Conservation (phyloP, 2,888 invertebrate genomes). For the Plebejus melissa region DNA sequence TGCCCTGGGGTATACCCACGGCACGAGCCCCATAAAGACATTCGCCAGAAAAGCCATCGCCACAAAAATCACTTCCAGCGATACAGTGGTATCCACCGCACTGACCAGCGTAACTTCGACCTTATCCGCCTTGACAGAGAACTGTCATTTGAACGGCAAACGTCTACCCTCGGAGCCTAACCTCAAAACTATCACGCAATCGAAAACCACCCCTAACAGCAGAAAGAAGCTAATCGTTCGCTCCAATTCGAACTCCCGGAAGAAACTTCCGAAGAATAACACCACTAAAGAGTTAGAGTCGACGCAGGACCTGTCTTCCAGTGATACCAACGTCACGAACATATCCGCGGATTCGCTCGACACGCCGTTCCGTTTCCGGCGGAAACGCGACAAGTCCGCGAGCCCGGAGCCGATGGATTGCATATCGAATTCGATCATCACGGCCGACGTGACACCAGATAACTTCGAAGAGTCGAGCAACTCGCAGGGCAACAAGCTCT, state of each 20-base stretch:
- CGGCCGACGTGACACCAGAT: constrained; percentile 67
- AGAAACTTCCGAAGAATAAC: constrained; percentile 62
- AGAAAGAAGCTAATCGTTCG: constrained; percentile 68
- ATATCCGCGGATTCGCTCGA: constrained; percentile 71
- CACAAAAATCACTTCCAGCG: constrained; percentile 50
- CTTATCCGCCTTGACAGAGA: constrained; percentile 66
- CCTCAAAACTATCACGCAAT: constrained; percentile 50
- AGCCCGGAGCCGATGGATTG: constrained; percentile 74
- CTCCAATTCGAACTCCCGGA: constrained; percentile 65
- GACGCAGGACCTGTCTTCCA: constrained; percentile 69
- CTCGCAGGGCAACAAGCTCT: constrained; percentile 72
- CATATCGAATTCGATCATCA: constrained; percentile 61
- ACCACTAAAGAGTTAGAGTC: constrained; percentile 56
- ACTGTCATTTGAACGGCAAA: constrained; percentile 70
- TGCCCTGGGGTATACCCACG: constrained; percentile 57
- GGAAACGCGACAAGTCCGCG: constrained; percentile 68
- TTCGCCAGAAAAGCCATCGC: constrained; percentile 59
- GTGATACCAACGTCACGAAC: constrained; percentile 72
- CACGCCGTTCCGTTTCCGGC: constrained; percentile 64
- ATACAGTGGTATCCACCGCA: constrained; percentile 51
- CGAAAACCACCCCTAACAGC: constrained; percentile 49
- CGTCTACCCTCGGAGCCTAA: constrained; percentile 66
- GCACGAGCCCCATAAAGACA: constrained; percentile 61
- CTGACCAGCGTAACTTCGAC: constrained; percentile 65
- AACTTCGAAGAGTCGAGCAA: constrained; percentile 68